Conservation (phyloP, 2,113 vertebrate genomes). For the Mobula birostris region DNA sequence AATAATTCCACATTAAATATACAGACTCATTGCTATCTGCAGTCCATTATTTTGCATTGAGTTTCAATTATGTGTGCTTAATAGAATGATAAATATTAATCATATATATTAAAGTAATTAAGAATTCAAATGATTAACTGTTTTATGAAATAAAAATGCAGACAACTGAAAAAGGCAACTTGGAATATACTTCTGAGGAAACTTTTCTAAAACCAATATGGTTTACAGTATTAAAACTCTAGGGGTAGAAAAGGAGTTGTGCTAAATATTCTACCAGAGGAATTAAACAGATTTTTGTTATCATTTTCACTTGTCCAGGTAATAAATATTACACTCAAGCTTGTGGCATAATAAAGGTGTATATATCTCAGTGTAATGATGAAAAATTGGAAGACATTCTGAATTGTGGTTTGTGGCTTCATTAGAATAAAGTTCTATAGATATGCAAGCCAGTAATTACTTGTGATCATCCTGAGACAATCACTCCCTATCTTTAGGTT, state of each 20-base stretch:
- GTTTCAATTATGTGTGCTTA: background rate
- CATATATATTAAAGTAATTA: slow-evolving; percentile 13
- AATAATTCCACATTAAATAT: background rate
- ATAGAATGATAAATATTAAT: slow-evolving; percentile 30
- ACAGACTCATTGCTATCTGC: background rate
- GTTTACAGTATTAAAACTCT: background rate
- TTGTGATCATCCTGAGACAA: background rate
- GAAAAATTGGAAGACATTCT: background rate
- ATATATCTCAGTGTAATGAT: background rate
- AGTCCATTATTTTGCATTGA: slow-evolving; percentile 10
- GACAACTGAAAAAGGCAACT: slow-evolving; percentile 15
- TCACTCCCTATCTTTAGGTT: background rate
- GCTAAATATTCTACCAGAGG: background rate
- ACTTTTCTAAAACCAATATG: background rate
- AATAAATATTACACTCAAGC: background rate
- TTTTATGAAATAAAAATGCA: background rate
- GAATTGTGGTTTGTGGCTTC: background rate
- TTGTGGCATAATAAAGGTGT: background rate
- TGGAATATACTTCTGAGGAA: background rate
- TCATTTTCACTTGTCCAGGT: background rate
- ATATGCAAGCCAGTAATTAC: slow-evolving; percentile 14
- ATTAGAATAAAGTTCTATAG: slow-evolving; percentile 29
- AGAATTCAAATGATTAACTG: slow-evolving; percentile 25
- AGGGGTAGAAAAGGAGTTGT: background rate
- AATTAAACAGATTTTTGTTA: background rate